Base-by-base conservation (phyloP, 2,113 vertebrate genomes). In the Chrysochloris asiatica region DNA sequence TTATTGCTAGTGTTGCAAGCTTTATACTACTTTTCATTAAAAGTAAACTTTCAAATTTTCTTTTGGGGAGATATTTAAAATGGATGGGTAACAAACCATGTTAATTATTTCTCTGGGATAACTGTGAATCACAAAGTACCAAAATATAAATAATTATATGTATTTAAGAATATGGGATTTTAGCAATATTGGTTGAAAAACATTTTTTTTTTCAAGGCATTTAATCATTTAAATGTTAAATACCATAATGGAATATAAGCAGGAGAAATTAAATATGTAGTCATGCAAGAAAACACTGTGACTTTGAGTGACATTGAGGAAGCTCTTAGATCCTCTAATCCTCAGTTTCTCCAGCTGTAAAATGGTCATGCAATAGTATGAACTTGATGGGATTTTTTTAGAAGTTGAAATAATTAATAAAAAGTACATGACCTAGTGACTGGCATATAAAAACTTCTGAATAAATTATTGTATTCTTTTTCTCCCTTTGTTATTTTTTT, bases 81-180 rank as follows among this genome's bases (percentile, higher is more conserved):
- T 52, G 10, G 28, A 83, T 41, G 54, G 36, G 47, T 67, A 88
- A 54, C n/a, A 61, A 75, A 75, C 12, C 63, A 69, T 93, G 71
- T 48, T 91, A 50, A 81, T 91, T 77, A 65, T 86, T 83, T 83
- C 63, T 78, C 52, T 89, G 43, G 45, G 24, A 50, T 82, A 95
- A 72, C 33, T 83, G 22, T 85, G 38, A 88, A 48, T 82, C 71
- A 63, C 69, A 67, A 81, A 82, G 50, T 71, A 61, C 69, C 52
- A 65, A 91, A 76, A 65, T 89, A 26, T 77, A 82, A 88, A 41
- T 86, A 47, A 78, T 89, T 59, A 41, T 75, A 33, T 88, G 0
- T 76, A 75, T 73, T 93, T 67, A 72, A 71, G 38, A 65, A 65
- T 56, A 45, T 9, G 36, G 11, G 61, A 13, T 82, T 86, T 92